Evolutionary conservation across 1,140 invertebrate genomes (phyloP).

Genomic region (Drosophila ananassae): DNA sequence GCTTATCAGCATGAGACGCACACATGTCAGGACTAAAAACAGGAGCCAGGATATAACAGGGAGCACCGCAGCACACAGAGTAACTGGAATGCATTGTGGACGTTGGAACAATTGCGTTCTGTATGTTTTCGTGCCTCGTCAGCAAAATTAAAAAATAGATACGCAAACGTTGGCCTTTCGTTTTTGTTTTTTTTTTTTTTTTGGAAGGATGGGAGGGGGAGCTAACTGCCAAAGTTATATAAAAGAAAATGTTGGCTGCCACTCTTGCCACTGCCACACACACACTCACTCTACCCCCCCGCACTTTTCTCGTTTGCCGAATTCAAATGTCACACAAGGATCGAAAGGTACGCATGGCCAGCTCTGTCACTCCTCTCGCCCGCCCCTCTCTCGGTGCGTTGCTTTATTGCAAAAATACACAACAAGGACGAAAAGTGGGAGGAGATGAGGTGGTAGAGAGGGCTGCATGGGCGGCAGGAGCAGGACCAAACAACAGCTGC

Average conservation of each 20-base stretch:
- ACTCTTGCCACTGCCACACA: background rate
- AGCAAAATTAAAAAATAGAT: slow-evolving; percentile 83
- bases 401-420: slow-evolving; percentile 77
- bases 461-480: slow-evolving; percentile 28
- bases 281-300: too few relatives aligned
- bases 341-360: slow-evolving; percentile 80
- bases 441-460: background rate
- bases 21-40: slow-evolving; percentile 65
- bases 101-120: slow-evolving; percentile 78
- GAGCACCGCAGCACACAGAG: slow-evolving; percentile 14
- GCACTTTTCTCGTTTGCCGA: slow-evolving; percentile 46
- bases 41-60: slow-evolving; percentile 11
- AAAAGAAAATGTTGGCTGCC: slow-evolving; percentile 58
- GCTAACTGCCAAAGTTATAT: slow-evolving; percentile 52
- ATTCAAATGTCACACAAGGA: slow-evolving; percentile 82
- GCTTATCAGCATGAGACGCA: slow-evolving; percentile 81
- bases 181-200: background rate
- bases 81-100: slow-evolving; percentile 76
- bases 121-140: slow-evolving; percentile 80
- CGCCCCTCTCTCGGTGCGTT: slow-evolving; percentile 9
- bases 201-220: background rate
- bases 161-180: slow-evolving; percentile 53
- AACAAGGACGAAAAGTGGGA: slow-evolving; percentile 12
- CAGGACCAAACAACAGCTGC: slow-evolving; percentile 71
- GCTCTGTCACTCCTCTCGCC: slow-evolving; percentile 4